These are phyloP conservation scores for Helarctos malayanus DNA, from an alignment of 2,797 vertebrate species.

Conservation along the genomic window DNA sequence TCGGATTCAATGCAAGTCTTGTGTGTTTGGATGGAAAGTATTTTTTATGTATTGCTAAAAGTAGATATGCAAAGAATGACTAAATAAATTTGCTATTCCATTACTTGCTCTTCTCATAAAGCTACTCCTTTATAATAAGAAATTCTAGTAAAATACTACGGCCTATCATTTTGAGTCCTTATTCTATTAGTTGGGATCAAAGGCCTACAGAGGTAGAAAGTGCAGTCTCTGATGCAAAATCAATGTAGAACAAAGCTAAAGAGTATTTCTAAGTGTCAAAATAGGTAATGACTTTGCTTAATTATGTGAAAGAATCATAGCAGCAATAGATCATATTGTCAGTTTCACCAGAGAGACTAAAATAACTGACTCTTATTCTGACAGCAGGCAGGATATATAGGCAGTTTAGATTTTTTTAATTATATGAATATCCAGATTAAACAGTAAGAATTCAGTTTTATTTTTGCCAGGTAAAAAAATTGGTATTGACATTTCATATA, in stretches of 20 bases:
- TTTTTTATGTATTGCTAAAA: neutral
- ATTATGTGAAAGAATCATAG: neutral
- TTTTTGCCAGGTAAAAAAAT: neutral
- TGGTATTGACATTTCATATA: neutral
- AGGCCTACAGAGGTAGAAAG: neutral
- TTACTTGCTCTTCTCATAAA: constrained; percentile 2
- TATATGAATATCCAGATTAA: neutral
- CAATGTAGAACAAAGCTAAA: neutral
- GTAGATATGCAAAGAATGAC: neutral
- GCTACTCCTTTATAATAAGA: neutral
- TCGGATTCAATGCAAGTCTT: neutral
- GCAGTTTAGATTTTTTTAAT: neutral
- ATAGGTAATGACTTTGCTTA: neutral
- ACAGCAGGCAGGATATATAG: neutral
- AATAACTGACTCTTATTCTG: neutral
- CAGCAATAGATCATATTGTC: neutral
- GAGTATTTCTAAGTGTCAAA: neutral
- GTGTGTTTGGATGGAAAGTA: neutral
- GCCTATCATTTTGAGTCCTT: neutral
- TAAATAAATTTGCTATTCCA: neutral
- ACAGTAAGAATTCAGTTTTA: neutral
- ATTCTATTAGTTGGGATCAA: constrained; percentile 52
- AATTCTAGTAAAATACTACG: constrained; percentile 17
- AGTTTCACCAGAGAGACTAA: neutral
- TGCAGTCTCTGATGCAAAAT: constrained; percentile 12